Evolutionary conservation across 2,797 vertebrate species (phyloP), one percentile per base, ranked within the genome.

Genomic region (Prionace glauca): DNA sequence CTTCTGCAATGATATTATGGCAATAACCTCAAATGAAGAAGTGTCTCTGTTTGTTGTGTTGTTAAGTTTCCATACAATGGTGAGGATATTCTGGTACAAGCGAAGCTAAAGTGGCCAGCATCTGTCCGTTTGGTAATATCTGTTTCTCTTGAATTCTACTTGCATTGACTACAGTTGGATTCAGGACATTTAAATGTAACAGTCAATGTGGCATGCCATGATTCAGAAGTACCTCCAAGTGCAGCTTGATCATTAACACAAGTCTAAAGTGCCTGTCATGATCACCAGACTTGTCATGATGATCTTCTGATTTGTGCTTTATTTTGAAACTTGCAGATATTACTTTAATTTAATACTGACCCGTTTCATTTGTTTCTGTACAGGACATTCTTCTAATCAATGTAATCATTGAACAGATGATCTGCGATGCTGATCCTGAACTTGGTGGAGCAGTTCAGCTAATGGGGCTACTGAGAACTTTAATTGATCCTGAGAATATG

Each of bases 401-500:
- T 50, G 99, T 99, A 96, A 99, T 99, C 96, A 99, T 99, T 96
- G 99, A 99, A 97, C 99, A 99, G 98, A 99, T 99, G 99, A 99
- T 99, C 97, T 99, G 99, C 71, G 99, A 99, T 97, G 99, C 99
- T 0, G 99, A 99, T 96, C 99, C 99, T 0, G 99, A 99, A 96
- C 98, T 99, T 1, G 99, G 99, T 56, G 99, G 99, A 7, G 99
- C 99, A 0, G 99, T 99, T 96, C 99, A 99, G 97, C 97, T 99
- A 94, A 99, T 99, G 99, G 99, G 99, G 96, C 98, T 99, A 95
- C 98, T 99, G 96, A 98, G 99, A 96, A 99, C 99, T 1, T 98
- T 99, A 94, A 99, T 99, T 18, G 99, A 99, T 97, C 99, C 99
- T 0, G 99, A 99, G 97, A 99, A 99, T 96, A 99, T 99, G 99